These are phyloP conservation scores for Listronotus bonariensis DNA, from an alignment of 1,140 invertebrate genomes.

Conservation along the genomic window DNA sequence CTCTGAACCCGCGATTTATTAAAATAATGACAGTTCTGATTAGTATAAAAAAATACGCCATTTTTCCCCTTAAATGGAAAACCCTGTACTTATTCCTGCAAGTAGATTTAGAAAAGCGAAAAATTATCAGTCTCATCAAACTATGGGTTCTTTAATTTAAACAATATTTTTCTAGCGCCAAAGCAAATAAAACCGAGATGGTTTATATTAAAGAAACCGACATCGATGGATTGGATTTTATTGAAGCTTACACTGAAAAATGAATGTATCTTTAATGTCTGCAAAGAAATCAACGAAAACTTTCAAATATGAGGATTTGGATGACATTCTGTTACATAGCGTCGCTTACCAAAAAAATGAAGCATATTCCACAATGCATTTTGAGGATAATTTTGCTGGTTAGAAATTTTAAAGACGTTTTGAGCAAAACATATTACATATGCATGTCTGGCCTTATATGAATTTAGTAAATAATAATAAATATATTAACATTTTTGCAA, in stretches of 20 bases:
- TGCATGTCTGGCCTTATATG: no score
- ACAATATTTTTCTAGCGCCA: constrained; percentile 29
- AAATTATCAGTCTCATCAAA: not conserved
- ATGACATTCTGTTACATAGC: not conserved
- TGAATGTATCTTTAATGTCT: not conserved
- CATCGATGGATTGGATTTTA: constrained; percentile 16
- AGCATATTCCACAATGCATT: no score
- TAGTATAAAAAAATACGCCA: no score
- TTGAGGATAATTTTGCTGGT: no score
- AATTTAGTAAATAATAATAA: no score
- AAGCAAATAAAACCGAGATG: constrained; percentile 25
- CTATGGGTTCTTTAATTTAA: not conserved
- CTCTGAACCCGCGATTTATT: no score
- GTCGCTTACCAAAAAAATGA: no score
- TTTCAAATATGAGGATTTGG: not conserved
- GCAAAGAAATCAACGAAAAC: not conserved
- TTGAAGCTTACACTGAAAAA: constrained; percentile 13
- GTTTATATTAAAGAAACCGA: constrained; percentile 32
- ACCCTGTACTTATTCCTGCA: not conserved
- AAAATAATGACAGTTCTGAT: no score
- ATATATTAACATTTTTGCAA: no score
- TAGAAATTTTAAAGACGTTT: not conserved
- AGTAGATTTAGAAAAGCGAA: not conserved
- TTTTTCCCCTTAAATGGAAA: no score
- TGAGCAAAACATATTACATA: no score